These are phyloP conservation scores for Limnephilus lunatus DNA, from an alignment of 2,888 invertebrate species.

Conservation along the genomic window DNA sequence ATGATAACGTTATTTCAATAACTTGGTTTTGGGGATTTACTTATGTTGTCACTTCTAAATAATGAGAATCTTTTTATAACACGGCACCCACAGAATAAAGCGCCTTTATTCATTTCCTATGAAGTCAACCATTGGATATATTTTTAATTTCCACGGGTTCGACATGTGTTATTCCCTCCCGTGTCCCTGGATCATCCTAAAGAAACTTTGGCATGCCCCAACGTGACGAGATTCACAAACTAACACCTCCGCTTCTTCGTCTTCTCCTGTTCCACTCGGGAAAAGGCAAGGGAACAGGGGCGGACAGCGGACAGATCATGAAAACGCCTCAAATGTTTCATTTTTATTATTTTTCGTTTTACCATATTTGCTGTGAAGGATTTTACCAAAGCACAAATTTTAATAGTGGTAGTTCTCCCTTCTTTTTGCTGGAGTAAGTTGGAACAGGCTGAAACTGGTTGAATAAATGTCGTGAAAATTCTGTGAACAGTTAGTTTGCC, in stretches of 20 bases:
- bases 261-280: constrained; percentile 8
- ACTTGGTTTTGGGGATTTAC: not conserved
- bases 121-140: constrained; percentile 3
- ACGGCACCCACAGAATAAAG: not conserved
- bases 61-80: not conserved
- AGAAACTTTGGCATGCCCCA: constrained; percentile 60
- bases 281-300: not conserved
- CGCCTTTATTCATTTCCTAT: not conserved
- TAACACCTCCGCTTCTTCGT: constrained; percentile 51
- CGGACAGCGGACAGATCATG: not conserved
- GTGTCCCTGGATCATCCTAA: constrained; percentile 52
- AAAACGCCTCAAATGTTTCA: not conserved
- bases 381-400: too few relatives aligned
- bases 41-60: not conserved
- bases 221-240: constrained; percentile 62
- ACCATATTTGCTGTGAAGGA: not conserved
- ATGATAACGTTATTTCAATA: not conserved
- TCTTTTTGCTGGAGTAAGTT: too few relatives aligned
- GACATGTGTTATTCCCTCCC: constrained; percentile 33
- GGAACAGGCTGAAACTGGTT: too few relatives aligned
- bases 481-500: too few relatives aligned
- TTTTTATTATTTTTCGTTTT: not conserved
- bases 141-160: constrained; percentile 42
- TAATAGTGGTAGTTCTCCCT: too few relatives aligned
- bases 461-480: too few relatives aligned